Evolutionary conservation across 1,140 invertebrate genomes (phyloP).

Genomic region (Meloidogyne chitwoodi): DNA sequence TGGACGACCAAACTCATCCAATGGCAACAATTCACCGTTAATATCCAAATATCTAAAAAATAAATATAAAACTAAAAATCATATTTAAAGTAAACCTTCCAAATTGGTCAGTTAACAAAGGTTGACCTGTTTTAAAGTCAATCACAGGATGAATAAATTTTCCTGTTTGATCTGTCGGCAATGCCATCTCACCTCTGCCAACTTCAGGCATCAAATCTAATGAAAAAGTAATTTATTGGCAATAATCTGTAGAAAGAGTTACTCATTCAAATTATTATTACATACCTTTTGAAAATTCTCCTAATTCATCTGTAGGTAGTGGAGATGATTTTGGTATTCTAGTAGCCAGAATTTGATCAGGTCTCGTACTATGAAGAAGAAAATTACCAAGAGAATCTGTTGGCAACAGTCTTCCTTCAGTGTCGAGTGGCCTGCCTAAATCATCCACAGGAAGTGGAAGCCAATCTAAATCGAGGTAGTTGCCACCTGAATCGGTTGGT

Average conservation of each 20-base stretch:
- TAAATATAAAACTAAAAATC: background rate
- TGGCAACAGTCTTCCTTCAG: background rate
- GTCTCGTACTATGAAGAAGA: background rate
- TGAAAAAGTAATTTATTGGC: background rate
- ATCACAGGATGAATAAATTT: constrained; percentile 33
- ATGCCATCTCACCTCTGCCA: constrained; percentile 18
- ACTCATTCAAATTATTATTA: background rate
- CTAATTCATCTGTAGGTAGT: constrained; percentile 35
- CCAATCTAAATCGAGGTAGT: constrained; percentile 21
- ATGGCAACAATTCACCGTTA: constrained; percentile 24
- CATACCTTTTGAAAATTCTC: constrained; percentile 21
- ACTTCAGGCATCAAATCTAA: constrained; percentile 16
- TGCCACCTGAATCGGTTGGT: constrained; percentile 45
- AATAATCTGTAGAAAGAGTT: background rate
- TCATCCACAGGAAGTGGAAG: constrained; percentile 18
- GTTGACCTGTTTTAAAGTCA: constrained; percentile 22
- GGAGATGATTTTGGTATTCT: constrained; percentile 25
- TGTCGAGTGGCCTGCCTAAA: constrained; percentile 23
- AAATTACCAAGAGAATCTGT: constrained; percentile 1
- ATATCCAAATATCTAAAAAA: constrained; percentile 8
- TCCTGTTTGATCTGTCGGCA: constrained; percentile 49
- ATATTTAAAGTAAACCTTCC: background rate
- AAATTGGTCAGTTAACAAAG: constrained; percentile 3
- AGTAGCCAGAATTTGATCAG: constrained; percentile 6
- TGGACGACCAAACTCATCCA: constrained; percentile 43